Evolutionary conservation across 1,140 invertebrate species (phyloP).

Genomic region (Oreohelix idahoensis): DNA sequence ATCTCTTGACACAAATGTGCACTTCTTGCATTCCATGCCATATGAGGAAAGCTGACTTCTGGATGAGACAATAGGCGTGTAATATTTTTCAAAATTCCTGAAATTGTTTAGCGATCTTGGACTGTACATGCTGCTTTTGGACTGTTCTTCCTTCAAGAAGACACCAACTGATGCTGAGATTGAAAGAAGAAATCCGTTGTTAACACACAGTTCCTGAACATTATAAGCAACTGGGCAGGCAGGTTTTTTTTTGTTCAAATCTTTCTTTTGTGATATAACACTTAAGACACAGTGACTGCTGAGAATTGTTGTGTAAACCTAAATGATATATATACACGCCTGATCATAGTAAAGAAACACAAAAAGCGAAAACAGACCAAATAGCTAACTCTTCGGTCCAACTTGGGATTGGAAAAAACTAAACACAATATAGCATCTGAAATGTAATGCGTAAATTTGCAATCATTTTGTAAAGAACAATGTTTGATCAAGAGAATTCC

Average conservation of each 20-base stretch:
- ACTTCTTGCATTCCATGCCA: conserved; percentile 14
- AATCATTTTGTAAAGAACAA: too few species aligned
- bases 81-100: background rate
- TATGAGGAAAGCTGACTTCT: background rate
- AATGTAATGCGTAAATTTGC: too few species aligned
- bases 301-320: too few species aligned
- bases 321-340: too few species aligned
- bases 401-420: too few species aligned
- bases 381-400: too few species aligned
- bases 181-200: conserved; percentile 25
- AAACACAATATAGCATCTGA: too few species aligned
- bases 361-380: too few species aligned
- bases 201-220: conserved; percentile 20
- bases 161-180: conserved; percentile 11
- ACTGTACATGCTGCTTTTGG: background rate
- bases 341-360: too few species aligned
- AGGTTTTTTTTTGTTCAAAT: background rate
- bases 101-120: background rate
- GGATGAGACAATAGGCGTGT: background rate
- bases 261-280: too few species aligned
- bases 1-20: conserved; percentile 24
- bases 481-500: too few species aligned
- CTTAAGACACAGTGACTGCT: too few species aligned
- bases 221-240: conserved; percentile 3
- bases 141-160: background rate